Evolutionary conservation across 2,113 vertebrate species (phyloP).

Genomic region (Toxotes chatareus): DNA sequence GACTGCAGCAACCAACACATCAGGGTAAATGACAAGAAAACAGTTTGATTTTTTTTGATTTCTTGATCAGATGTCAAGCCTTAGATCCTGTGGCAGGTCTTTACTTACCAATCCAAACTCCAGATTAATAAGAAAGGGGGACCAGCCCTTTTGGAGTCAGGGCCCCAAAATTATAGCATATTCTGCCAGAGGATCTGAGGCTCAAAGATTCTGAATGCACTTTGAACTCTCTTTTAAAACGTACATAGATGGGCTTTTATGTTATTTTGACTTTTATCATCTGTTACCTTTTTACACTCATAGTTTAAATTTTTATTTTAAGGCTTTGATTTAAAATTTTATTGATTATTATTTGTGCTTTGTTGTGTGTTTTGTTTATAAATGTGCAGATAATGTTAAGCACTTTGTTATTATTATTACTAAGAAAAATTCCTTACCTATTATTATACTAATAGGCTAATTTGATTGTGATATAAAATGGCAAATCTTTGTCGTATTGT

Average conservation of each 20-base stretch:
- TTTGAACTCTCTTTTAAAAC: background rate
- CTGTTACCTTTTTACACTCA: too few relatives aligned
- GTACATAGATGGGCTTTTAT: too few relatives aligned
- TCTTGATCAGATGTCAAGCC: background rate
- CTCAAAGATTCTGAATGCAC: background rate
- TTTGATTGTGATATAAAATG: background rate
- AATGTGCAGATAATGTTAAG: background rate
- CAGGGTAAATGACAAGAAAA: slow-evolving; percentile 80
- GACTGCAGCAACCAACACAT: slow-evolving; percentile 93
- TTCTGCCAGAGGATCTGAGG: background rate
- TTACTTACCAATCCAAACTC: too few relatives aligned
- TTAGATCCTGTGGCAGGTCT: too few relatives aligned
- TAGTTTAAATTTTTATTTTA: background rate
- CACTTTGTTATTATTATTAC: background rate
- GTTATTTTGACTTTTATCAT: background rate
- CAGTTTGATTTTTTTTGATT: background rate
- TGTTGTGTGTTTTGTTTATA: background rate
- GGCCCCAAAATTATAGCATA: background rate
- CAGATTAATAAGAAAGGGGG: too few relatives aligned
- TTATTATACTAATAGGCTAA: background rate
- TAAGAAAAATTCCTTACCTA: background rate
- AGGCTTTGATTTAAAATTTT: too few relatives aligned
- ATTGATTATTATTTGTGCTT: background rate
- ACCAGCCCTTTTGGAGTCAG: background rate
- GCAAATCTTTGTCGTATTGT: background rate